phyloP scores from a whole-genome alignment of 1,140 invertebrate genomes.

The Reticulitermes speratus region DNA sequence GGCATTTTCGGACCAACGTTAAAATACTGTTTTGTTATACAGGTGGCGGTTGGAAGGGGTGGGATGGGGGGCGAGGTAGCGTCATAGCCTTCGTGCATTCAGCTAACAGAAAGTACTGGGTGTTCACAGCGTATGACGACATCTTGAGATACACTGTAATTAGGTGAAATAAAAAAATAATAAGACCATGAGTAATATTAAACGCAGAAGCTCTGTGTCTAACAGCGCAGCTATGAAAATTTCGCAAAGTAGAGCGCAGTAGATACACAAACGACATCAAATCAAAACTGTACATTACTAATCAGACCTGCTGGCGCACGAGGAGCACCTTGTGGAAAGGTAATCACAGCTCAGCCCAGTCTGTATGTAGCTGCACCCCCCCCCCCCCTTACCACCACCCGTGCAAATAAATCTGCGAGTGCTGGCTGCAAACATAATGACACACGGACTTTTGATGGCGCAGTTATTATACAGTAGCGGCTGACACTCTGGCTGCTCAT shows the following conservation, averaged over 20 bases:
- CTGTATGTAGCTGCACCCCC: no score
- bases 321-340: not conserved
- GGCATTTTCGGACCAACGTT: slow-evolving; percentile 30
- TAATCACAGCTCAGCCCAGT: not conserved
- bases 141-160: not conserved
- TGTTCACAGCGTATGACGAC: not conserved
- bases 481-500: slow-evolving; percentile 26
- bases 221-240: no score
- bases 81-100: not conserved
- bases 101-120: not conserved
- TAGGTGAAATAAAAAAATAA: not conserved
- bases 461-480: slow-evolving; percentile 28
- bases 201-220: no score
- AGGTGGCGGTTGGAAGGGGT: not conserved
- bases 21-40: slow-evolving; percentile 34
- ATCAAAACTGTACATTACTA: not conserved
- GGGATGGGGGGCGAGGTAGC: not conserved
- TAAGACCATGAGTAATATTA: no score
- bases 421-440: slow-evolving; percentile 24
- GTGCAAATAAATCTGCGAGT: not conserved
- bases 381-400: not conserved
- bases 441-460: slow-evolving; percentile 33
- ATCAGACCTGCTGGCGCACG: not conserved
- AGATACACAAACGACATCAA: not conserved
- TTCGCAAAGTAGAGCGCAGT: no score